Conservation (phyloP, 2,113 vertebrate species). For the Neolamprologus cancellatus region DNA sequence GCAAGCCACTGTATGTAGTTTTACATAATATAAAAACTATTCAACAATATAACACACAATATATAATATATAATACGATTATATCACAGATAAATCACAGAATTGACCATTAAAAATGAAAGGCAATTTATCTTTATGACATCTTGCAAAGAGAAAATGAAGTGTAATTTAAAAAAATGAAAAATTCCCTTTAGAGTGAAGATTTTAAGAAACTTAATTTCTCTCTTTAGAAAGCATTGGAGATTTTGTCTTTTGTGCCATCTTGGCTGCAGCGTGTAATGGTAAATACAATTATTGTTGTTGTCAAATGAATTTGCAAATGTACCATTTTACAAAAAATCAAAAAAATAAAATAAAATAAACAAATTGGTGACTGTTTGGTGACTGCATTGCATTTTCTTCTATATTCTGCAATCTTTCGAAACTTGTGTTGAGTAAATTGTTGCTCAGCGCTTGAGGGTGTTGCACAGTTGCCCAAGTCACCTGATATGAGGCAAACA, state of each 20-base stretch:
- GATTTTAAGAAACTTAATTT: not conserved
- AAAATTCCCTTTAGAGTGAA: not conserved
- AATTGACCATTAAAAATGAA: not conserved
- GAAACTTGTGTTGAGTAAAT: not conserved
- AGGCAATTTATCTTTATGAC: not conserved
- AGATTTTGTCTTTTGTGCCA: not conserved
- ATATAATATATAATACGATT: not conserved
- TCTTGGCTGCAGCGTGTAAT: not conserved
- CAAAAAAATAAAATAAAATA: not conserved
- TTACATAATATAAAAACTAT: not conserved
- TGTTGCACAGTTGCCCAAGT: not conserved
- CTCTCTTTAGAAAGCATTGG: not conserved
- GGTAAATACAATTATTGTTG: not conserved
- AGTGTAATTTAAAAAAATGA: not conserved
- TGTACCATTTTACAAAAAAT: not conserved
- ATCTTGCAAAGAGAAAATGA: not conserved
- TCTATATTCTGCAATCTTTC: not conserved
- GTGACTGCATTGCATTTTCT: not conserved
- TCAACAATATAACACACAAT: no score
- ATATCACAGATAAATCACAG: not conserved
- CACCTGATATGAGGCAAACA: not conserved
- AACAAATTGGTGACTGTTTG: not conserved
- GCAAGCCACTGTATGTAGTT: no score
- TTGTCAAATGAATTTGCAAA: not conserved
- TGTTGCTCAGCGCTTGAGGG: not conserved